Conservation (phyloP, 30 jellyfish, hydroid and myxozoan genomes). For the Hydra vulgaris region DNA sequence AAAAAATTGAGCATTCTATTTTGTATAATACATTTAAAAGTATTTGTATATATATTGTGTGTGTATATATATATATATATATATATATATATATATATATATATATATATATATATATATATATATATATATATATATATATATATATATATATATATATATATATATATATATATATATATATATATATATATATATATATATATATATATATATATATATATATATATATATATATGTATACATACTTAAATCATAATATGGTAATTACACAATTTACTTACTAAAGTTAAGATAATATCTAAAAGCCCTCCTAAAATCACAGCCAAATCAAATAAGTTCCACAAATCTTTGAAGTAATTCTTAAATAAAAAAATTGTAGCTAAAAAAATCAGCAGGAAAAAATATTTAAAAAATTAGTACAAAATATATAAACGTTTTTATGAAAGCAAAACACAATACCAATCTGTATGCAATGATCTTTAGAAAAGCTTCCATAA, state of each 20-base stretch:
- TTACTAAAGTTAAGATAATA: slow-evolving; percentile 32
- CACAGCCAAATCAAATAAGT: slow-evolving; percentile 71
- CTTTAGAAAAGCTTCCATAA: slow-evolving; percentile 79
- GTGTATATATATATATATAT: not conserved
- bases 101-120: too few relatives aligned
- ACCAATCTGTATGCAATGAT: slow-evolving; percentile 86
- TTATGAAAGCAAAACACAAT: slow-evolving; percentile 6
- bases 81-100: too few relatives aligned
- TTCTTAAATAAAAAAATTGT: slow-evolving; percentile 35
- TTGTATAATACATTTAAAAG: too few relatives aligned
- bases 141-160: too few relatives aligned
- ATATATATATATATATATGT: not conserved
- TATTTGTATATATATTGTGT: too few relatives aligned
- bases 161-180: too few relatives aligned
- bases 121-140: too few relatives aligned
- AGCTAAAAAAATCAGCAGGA: not conserved
- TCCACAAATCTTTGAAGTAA: slow-evolving; percentile 90
- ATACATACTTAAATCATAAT: too few relatives aligned
- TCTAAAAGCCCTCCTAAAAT: slow-evolving; percentile 80
- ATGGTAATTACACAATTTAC: too few relatives aligned
- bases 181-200: too few relatives aligned
- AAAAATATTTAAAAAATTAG: not conserved
- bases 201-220: too few relatives aligned
- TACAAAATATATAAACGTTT: not conserved
- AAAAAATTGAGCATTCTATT: too few relatives aligned